Base-by-base conservation (phyloP, 2,797 vertebrate species). In the Chrysocyon brachyurus region DNA sequence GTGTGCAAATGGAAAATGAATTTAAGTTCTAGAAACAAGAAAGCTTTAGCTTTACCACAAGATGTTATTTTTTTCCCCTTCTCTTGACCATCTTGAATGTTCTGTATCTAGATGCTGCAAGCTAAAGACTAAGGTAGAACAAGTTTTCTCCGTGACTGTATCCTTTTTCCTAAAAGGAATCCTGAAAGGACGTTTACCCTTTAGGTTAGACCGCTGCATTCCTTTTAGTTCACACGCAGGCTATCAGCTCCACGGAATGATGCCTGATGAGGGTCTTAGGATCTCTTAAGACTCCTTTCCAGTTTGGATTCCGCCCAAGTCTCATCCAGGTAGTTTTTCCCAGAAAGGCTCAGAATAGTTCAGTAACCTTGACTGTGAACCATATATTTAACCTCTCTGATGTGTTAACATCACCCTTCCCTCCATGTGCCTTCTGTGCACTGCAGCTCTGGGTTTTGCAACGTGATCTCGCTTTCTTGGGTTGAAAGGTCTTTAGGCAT, bases 1-100 rank as follows among this genome's bases (percentile, higher is more conserved):
- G 75, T 24, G 54, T 81, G 46, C 91, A 95, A 95, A 91, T 96
- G 96, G 94, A 97, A 97, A 96, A 96, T 77, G 40, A 95, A 96
- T 97, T 96, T 88, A 61, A 79, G 87, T 86, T 96, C 94, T 81
- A 94, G 95, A 94, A 88, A 87, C 33, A 83, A 96, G 63, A 64
- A 84, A 77, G 40, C 52, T 63, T 89, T 86, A 78, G 66, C 82
- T 96, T 93, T 93, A 61, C 82, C 57, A 77, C 57, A 31, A 61
- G 94, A 64, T 94, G 46, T 82, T 91, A 73, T 84, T 68, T 59
- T 59, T 68, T 66, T 90, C 70, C 24, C 82, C 40, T 94, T 82
- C 90, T 95, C 87, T 86, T 52, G 87, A 95, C 94, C 87, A 90
- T 95, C 95, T 83, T 86, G 85, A 72, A 70, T 64, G 52, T 56